Percentiles rank a stretch among this genome's conserved stretches.
Conservation (phyloP, 2,888 invertebrate species). For the Pherbina coryleti region DNA sequence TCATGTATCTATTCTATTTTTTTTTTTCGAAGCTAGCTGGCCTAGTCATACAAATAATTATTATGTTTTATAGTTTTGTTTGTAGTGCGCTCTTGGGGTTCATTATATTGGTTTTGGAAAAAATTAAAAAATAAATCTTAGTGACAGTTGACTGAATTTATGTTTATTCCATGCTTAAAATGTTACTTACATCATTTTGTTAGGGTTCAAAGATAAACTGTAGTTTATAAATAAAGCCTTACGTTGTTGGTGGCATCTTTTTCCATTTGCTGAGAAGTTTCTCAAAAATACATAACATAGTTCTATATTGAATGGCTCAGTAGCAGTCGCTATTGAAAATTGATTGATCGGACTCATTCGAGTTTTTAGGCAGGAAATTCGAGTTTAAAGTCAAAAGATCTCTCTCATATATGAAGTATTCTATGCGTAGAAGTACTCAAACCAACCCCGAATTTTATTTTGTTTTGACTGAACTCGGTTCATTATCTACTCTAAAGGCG, state of each 20-base stretch:
- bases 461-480: too few species aligned
- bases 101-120: slow-evolving; percentile 7
- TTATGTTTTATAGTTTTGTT: background rate
- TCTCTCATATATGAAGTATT: too few species aligned
- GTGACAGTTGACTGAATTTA: slow-evolving; percentile 11
- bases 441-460: too few species aligned
- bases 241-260: slow-evolving; percentile 11
- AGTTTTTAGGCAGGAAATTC: background rate
- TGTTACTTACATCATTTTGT: too few species aligned
- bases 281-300: too few species aligned
- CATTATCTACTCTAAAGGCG: too few species aligned
- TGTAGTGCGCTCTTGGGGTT: slow-evolving; percentile 11
- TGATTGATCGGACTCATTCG: background rate
- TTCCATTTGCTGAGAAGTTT: too few species aligned
- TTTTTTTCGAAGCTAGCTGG: background rate
- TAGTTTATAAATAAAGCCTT: background rate
- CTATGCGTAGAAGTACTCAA: too few species aligned
- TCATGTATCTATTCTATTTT: background rate
- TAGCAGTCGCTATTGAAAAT: too few species aligned
- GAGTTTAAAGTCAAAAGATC: too few species aligned
- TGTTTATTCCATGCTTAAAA: background rate
- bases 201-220: too few species aligned
- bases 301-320: too few species aligned
- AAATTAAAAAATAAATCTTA: background rate
- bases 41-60: slow-evolving; percentile 9